Base-by-base conservation (phyloP, 1,140 invertebrate species). In the Orius insidiosus region DNA sequence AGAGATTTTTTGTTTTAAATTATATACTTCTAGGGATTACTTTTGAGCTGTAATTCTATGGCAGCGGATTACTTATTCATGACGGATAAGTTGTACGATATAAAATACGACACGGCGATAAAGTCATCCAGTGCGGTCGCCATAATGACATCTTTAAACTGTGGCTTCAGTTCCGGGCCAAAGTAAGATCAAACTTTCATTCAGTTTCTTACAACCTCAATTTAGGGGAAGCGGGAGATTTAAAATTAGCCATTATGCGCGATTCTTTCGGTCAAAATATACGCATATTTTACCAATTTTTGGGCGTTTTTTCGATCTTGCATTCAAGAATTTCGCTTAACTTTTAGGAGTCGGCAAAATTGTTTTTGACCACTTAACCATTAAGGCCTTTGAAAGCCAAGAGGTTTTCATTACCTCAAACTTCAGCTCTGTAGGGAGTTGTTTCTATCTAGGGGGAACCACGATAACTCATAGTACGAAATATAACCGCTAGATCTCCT, bases 101-200 rank as follows among this genome's bases (percentile, higher is more conserved):
- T 95, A 0, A 74, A 74, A 47, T 98, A 84, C 63, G 96, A 99
- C 65, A 97, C 96, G 96, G 96, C 0, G 95, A 99, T 66, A 98
- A 98, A 67, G 89, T 97, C 1, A 97, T 98, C 56, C 95, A 98
- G 66, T 98, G 96, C 60, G 95, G 95, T 5, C 74, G 95, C 14
- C 92, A 97, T 63, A 98, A 98, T 58, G 95, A 99, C 61, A 87
- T 98, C 59, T 98, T 98, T 72, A 98, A 98, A 64, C 70, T 98
- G 53, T 99, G 95, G 95, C 67, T 99, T 42, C 90, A 95, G 68
- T 99, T 95, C 95, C 74, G 89, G 47, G 82, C 88, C 14, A 95
- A 95, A 76, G 85, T 89, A 67, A 59, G 53, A 35, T 10, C 11
- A 1, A 48, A 4, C 24, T 24, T 24, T 24, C n/a, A n/a, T n/a